phyloP scores from a whole-genome alignment of 2,113 vertebrate genomes.

The Pseudonaja textilis region DNA sequence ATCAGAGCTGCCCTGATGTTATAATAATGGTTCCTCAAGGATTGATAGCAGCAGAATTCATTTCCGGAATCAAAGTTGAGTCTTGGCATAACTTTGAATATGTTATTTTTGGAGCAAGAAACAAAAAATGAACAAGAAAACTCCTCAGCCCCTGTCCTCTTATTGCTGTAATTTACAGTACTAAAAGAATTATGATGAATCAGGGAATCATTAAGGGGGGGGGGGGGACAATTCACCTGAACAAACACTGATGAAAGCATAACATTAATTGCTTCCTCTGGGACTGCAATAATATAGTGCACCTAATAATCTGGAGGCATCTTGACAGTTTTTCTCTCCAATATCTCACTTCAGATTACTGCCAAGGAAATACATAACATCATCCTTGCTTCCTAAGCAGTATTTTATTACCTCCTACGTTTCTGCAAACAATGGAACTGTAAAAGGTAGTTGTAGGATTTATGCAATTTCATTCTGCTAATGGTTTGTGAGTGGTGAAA shows the following conservation, averaged over 20 bases:
- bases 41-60: background rate
- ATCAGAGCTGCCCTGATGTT: background rate
- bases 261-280: constrained; percentile 49
- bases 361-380: constrained; percentile 44
- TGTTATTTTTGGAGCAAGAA: background rate
- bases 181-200: constrained; percentile 30
- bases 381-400: constrained; percentile 39
- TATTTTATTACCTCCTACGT: constrained; percentile 52
- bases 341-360: constrained; percentile 27
- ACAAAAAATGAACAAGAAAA: background rate
- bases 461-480: constrained; percentile 48
- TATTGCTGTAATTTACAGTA: constrained; percentile 21
- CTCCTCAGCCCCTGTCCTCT: background rate
- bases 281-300: constrained; percentile 35
- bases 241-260: constrained; percentile 34
- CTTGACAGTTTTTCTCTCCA: constrained; percentile 36
- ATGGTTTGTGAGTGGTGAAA: constrained; percentile 23
- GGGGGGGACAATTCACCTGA: background rate
- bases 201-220: background rate
- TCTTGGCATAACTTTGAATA: background rate
- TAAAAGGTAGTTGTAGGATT: constrained; percentile 34
- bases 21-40: background rate
- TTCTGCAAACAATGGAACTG: constrained; percentile 42
- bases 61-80: background rate
- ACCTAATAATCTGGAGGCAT: constrained; percentile 28